These are phyloP conservation scores for Illadopsis cleaveri DNA, from an alignment of 2,113 vertebrate species.

Conservation along the genomic window DNA sequence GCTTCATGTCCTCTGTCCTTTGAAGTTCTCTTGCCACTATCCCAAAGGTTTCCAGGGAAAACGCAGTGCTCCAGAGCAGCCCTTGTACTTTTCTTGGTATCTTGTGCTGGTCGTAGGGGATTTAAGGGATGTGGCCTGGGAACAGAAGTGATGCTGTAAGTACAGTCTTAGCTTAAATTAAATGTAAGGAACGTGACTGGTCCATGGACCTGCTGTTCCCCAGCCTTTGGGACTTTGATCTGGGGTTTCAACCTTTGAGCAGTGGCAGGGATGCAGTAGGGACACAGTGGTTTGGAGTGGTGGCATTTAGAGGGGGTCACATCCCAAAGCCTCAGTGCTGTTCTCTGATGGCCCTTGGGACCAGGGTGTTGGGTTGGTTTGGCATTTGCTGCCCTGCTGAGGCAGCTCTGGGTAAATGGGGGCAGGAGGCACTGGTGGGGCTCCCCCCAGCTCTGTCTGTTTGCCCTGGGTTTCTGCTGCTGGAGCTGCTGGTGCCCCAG, in stretches of 20 bases:
- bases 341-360: neutral
- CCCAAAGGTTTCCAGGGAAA: neutral
- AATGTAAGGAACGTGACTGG: rapidly evolving
- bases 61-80: neutral
- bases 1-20: neutral
- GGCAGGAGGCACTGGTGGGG: neutral
- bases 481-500: neutral
- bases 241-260: neutral
- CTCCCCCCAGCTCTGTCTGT: neutral
- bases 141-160: neutral
- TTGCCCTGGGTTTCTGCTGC: neutral
- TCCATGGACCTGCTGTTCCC: neutral
- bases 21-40: neutral
- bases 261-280: neutral
- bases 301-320: neutral
- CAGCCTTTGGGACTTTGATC: neutral
- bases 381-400: neutral
- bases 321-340: neutral
- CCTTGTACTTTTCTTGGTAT: neutral
- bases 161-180: neutral
- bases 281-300: neutral
- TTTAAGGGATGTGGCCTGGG: neutral
- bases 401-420: neutral
- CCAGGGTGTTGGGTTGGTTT: neutral
- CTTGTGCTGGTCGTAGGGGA: neutral